Base-by-base conservation (phyloP, 2,113 vertebrate species). In the Sebastes fasciatus region DNA sequence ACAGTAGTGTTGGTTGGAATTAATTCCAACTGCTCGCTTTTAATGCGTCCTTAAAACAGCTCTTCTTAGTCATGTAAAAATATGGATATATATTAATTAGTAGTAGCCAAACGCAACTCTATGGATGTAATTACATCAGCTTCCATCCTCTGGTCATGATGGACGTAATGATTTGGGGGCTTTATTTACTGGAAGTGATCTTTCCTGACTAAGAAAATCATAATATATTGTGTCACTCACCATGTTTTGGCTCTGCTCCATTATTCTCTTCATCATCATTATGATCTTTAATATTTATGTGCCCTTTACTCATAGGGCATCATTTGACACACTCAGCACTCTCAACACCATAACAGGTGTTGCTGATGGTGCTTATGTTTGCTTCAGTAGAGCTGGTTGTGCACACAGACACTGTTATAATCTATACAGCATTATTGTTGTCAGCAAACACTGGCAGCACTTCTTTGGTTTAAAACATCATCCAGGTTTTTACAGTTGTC, bases 311-410 rank as follows among this genome's bases (percentile, higher is more conserved):
- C 7, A 2, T 7, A 42, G 12, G 21, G 16, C 12, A 43, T 66
- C 4, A 19, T 61, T 54, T 17, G 9, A 11, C 76, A 52, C 57
- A 66, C 43, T 82, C 74, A 80, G 67, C 76, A 43, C 43, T 68
- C 17, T 81, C 40, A 14, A n/a, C 70, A 54, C 40, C 14, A n/a
- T 57, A 23, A 61, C 60, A 26, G 2, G 1, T 83, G 68, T 34
- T 69, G 23, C 63, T 74, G 73, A 81, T 61, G 82, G 63, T 60
- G 26, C 12, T 60, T 14, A 64, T 40, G 62, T 70, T 75, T 64
- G 58, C 57, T 57, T 51, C 7, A 57, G 10, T n/a, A 3, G 58
- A 74, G 49, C 19, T 60, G 51, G 6, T 64, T 23, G 17, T 52
- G 43, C 34, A 16, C 64, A 87, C 40, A 5, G 4, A 72, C 5